Base-by-base conservation (phyloP, 2,888 invertebrate genomes). In the Philonicus albiceps region DNA sequence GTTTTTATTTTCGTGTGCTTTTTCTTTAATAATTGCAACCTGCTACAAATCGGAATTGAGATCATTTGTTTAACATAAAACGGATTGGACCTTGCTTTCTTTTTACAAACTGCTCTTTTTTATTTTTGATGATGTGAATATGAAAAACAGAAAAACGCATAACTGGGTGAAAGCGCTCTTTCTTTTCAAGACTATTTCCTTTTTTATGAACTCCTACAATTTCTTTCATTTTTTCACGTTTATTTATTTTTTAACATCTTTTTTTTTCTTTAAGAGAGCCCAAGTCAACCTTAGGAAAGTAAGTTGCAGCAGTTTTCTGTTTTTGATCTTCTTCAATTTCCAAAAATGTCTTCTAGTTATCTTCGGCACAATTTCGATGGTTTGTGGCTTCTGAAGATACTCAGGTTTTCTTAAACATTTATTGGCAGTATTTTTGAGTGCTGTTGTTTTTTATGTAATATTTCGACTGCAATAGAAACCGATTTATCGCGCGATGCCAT, bases 281-380 rank as follows among this genome's bases (percentile, higher is more conserved):
- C 37, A 31, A 30, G 74, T 74, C 74, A 31, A 74, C 27, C 19
- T 34, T 37, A 74, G n/a, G 34, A 74, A 37, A 74, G 1, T 34
- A n/a, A 80, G 49, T 80, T 80, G 80, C 80, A 80, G 80, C 80
- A 80, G 49, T 80, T 80, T 49, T 53, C 37, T 80, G 22, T 22
- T 49, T 80, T 80, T 80, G 19, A 22, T 64, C 27, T 64, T 64
- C 19, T 64, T 64, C n/a, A 22, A 30, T 80, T 30, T 80, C 80
- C 80, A 80, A 49, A 80, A 80, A 80, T 53, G 43, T 49, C 31
- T 80, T 49, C 80, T 80, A 30, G 27, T 76, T 53, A 53, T 80
- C 80, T 80, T 53, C 80, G 1, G 13, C 16, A 49, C 31, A 53
- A 74, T 31, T 74, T 30, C 22, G 76, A 40, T 40, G 76, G n/a